Evolutionary conservation across 2,113 vertebrate genomes (phyloP).

Genomic region (Desmodus rotundus): DNA sequence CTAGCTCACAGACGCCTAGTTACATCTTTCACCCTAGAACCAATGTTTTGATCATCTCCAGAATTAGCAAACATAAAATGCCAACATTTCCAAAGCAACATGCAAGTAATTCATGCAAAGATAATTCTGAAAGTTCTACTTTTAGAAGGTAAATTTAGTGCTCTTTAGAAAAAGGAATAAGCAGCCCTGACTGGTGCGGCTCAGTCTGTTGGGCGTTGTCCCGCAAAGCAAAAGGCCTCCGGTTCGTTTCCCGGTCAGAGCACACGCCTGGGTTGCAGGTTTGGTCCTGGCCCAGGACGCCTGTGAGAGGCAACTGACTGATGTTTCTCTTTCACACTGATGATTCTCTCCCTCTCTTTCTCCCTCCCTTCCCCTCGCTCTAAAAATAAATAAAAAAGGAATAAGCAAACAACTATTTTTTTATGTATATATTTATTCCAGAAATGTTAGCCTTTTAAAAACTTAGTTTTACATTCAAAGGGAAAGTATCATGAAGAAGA

Average conservation of each 20-base stretch:
- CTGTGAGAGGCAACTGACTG: too few relatives aligned
- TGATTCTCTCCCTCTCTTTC: too few relatives aligned
- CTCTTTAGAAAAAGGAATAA: neutral
- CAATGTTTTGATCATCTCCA: neutral
- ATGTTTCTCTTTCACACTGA: too few relatives aligned
- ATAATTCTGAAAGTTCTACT: neutral
- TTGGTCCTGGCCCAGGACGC: too few relatives aligned
- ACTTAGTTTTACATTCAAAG: neutral
- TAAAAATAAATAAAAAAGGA: neutral
- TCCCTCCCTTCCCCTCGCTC: too few relatives aligned
- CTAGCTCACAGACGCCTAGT: neutral
- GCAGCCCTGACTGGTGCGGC: neutral
- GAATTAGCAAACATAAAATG: neutral
- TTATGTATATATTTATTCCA: neutral
- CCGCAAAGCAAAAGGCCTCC: too few relatives aligned
- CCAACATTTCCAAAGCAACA: constrained; percentile 36
- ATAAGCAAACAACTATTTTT: neutral
- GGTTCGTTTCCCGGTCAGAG: too few relatives aligned
- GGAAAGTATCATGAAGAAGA: constrained; percentile 41
- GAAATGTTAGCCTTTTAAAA: neutral
- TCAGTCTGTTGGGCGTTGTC: too few relatives aligned
- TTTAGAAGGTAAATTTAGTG: constrained; percentile 28
- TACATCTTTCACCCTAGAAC: neutral
- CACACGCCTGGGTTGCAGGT: too few relatives aligned
- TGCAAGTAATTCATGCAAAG: constrained; percentile 48